phyloP scores from a whole-genome alignment of 1,140 invertebrate genomes.

The Stegodyphus mimosarum region DNA sequence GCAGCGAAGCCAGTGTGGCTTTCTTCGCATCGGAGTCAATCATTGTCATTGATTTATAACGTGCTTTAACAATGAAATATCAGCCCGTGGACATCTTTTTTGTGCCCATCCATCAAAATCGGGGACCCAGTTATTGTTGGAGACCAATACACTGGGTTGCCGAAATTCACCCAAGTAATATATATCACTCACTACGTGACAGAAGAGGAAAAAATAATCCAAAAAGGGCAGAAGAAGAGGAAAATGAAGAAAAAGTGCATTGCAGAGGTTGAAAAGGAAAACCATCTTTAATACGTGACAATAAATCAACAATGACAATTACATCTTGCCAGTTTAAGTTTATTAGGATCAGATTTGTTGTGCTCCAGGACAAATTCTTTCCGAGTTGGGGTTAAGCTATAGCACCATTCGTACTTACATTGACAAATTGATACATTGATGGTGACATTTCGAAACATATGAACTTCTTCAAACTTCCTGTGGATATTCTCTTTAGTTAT shows the following conservation, averaged over 20 bases:
- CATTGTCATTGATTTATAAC: slow-evolving; percentile 53
- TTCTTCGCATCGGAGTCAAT: slow-evolving; percentile 18
- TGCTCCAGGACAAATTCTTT: neutral
- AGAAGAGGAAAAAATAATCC: slow-evolving; percentile 6
- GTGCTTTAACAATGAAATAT: slow-evolving; percentile 47
- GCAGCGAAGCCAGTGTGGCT: neutral
- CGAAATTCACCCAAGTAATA: slow-evolving; percentile 26
- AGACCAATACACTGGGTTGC: slow-evolving; percentile 22
- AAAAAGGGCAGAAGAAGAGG: slow-evolving; percentile 2
- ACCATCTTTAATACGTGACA: slow-evolving; percentile 33
- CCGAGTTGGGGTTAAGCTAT: too few relatives aligned
- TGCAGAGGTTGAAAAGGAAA: neutral
- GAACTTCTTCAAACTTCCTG: too few relatives aligned
- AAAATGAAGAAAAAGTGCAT: neutral
- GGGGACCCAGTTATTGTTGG: slow-evolving; percentile 34
- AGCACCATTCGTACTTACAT: too few relatives aligned
- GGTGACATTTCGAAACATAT: too few relatives aligned
- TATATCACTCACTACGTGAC: slow-evolving; percentile 16
- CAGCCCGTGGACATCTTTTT: slow-evolving; percentile 32
- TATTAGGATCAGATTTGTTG: slow-evolving; percentile 35
- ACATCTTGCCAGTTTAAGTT: slow-evolving; percentile 30
- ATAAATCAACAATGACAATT: slow-evolving; percentile 55
- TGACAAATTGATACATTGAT: too few relatives aligned
- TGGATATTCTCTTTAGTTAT: too few relatives aligned
- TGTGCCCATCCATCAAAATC: slow-evolving; percentile 41